These are phyloP conservation scores for Diglossa cyanea DNA, from an alignment of 2,797 vertebrate species.

Conservation along the genomic window DNA sequence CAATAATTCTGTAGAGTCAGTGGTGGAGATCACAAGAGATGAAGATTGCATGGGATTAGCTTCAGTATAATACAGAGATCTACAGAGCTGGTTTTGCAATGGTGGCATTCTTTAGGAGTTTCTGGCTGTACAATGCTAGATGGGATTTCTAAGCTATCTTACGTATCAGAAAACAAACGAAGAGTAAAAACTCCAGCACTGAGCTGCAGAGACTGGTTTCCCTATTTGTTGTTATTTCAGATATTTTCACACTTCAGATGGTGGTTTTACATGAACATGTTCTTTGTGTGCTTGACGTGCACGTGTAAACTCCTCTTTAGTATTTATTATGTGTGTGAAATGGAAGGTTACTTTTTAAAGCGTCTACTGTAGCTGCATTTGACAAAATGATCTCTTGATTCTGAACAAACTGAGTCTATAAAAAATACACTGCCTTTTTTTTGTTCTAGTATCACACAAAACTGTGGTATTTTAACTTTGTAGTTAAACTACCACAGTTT, in stretches of 20 bases:
- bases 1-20: not conserved
- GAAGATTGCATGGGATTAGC: not conserved
- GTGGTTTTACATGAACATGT: not conserved
- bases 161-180: not conserved
- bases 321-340: not conserved
- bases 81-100: not conserved
- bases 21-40: not conserved
- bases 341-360: not conserved
- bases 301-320: not conserved
- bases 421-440: not conserved
- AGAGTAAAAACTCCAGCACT: not conserved
- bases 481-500: not conserved
- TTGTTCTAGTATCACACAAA: no score
- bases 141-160: not conserved
- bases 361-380: not conserved
- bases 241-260: not conserved
- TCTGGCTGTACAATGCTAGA: not conserved
- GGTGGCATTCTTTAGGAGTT: not conserved
- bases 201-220: not conserved
- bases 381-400: not conserved
- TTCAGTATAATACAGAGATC: not conserved
- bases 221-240: not conserved
- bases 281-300: not conserved
- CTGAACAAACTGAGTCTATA: not conserved
- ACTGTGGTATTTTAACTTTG: no score